Evolutionary conservation across 2,113 vertebrate species (phyloP).

Genomic region (Stigmatopora argus): DNA sequence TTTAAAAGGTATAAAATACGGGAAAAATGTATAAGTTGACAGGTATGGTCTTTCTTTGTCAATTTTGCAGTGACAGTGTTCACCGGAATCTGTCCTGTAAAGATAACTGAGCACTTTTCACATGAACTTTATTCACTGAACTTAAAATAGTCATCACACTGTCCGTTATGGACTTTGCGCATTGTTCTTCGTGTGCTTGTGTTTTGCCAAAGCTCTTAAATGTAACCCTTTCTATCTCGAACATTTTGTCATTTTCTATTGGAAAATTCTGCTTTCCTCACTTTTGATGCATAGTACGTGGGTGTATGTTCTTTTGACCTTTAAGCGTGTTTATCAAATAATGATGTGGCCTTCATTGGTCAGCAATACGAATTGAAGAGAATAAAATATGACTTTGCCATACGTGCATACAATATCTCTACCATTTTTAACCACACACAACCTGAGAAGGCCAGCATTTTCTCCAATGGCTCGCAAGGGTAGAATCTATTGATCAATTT

Average conservation of each 20-base stretch:
- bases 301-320: slow-evolving; percentile 65
- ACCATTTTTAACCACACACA: slow-evolving; percentile 1
- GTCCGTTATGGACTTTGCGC: slow-evolving; percentile 15
- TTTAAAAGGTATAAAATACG: no score
- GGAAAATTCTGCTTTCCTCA: slow-evolving; percentile 52
- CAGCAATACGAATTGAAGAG: slow-evolving; percentile 63
- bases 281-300: slow-evolving; percentile 62
- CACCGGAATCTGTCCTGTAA: slow-evolving; percentile 14
- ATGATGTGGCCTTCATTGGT: slow-evolving; percentile 61
- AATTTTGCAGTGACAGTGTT: slow-evolving; percentile 26
- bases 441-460: slow-evolving; percentile 12
- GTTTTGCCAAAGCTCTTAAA: slow-evolving; percentile 35
- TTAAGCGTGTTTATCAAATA: slow-evolving; percentile 62
- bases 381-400: slow-evolving; percentile 62
- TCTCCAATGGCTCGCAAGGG: slow-evolving; percentile 14
- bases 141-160: slow-evolving; percentile 1
- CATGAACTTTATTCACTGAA: slow-evolving; percentile 34
- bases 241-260: slow-evolving; percentile 56
- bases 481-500: slow-evolving; percentile 52
- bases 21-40: no score
- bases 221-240: slow-evolving; percentile 50
- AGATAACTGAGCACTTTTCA: slow-evolving; percentile 42
- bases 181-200: slow-evolving; percentile 36
- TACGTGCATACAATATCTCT: slow-evolving; percentile 4
- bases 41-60: slow-evolving; percentile 35